Evolutionary conservation across 2,888 invertebrate genomes (phyloP).

Genomic region (Malachius bipustulatus): DNA sequence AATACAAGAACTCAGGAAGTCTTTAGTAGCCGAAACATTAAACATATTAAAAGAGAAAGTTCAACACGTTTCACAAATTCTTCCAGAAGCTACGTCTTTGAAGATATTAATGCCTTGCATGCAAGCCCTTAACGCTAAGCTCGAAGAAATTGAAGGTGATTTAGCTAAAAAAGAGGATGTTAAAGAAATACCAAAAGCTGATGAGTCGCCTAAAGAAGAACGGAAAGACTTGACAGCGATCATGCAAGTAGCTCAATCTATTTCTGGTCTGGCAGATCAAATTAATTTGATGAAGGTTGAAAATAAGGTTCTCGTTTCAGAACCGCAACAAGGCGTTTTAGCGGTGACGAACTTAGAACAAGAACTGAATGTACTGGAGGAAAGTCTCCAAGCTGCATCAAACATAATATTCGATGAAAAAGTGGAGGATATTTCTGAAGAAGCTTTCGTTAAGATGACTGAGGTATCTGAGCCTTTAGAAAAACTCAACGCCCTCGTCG

Average conservation of each 20-base stretch:
- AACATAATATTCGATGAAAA: slow-evolving; percentile 1
- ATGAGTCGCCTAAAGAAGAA: not conserved
- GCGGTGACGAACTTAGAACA: not conserved
- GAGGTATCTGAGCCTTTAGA: not conserved
- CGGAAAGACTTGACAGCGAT: slow-evolving; percentile 1
- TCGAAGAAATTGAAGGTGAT: too few species aligned
- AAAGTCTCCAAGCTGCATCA: not conserved
- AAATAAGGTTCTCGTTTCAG: not conserved
- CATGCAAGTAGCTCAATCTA: not conserved
- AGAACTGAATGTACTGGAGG: not conserved
- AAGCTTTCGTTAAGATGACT: not conserved
- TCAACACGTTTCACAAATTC: not conserved
- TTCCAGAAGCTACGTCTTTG: not conserved
- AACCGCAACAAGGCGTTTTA: not conserved
- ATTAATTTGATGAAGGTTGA: not conserved
- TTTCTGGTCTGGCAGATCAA: not conserved
- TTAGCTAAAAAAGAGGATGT: too few species aligned
- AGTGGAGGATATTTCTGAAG: not conserved
- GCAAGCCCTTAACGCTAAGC: not conserved
- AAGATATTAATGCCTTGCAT: not conserved
- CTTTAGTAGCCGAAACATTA: not conserved
- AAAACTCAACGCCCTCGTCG: slow-evolving; percentile 7
- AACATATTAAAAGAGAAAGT: not conserved
- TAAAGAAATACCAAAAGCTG: too few species aligned
- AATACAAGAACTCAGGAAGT: too few species aligned